Conservation (phyloP, 2,888 invertebrate species). For the Drosophila paramelanica region DNA sequence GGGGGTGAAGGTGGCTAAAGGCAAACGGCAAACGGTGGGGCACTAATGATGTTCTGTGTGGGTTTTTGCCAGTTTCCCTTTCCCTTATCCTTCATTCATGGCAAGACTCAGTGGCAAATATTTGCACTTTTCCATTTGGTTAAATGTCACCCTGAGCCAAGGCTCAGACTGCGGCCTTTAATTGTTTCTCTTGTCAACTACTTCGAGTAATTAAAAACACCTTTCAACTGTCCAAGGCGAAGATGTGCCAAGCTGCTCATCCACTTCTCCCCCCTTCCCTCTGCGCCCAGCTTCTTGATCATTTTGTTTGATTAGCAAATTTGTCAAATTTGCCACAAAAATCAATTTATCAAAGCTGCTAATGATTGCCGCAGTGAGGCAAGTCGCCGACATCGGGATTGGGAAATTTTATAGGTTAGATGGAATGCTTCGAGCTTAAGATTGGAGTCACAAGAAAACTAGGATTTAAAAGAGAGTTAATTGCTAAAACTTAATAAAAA, state of each 20-base stretch:
- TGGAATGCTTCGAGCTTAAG: background rate
- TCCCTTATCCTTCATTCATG: slow-evolving; percentile 11
- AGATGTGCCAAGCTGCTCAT: slow-evolving; percentile 19
- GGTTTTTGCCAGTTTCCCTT: slow-evolving; percentile 53
- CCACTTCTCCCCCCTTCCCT: background rate
- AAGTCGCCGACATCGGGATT: slow-evolving; percentile 4
- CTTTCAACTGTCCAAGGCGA: slow-evolving; percentile 76
- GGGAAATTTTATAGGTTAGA: background rate
- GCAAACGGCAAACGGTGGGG: slow-evolving; percentile 4
- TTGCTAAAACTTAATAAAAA: background rate
- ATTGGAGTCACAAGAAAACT: background rate
- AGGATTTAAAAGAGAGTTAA: too few species aligned
- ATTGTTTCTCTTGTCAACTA: slow-evolving; percentile 74
- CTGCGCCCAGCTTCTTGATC: slow-evolving; percentile 3
- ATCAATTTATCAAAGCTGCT: slow-evolving; percentile 74
- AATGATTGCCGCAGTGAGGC: slow-evolving; percentile 51
- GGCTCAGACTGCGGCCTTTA: slow-evolving; percentile 47
- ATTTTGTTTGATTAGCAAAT: slow-evolving; percentile 71
- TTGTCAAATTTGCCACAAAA: slow-evolving; percentile 69
- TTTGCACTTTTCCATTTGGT: slow-evolving; percentile 81
- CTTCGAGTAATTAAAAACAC: slow-evolving; percentile 83
- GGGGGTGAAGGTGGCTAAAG: slow-evolving; percentile 8
- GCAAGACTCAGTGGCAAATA: slow-evolving; percentile 61
- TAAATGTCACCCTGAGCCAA: slow-evolving; percentile 63
- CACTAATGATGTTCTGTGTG: slow-evolving; percentile 80